Conservation (phyloP, 2,113 vertebrate genomes). For the Ailurus styani region DNA sequence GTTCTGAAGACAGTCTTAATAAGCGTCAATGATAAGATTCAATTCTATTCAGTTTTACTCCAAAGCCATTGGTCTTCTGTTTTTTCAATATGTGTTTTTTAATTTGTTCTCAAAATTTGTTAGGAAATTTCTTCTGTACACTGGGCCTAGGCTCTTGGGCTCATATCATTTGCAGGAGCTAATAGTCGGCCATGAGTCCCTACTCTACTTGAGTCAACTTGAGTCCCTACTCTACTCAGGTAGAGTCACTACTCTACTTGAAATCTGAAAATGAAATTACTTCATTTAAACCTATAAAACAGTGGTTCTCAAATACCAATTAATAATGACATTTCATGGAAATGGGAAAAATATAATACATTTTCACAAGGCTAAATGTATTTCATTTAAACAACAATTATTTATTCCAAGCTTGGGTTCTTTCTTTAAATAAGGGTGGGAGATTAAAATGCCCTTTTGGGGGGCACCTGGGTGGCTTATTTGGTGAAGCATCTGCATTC, state of each 20-base stretch:
- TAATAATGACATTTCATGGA: not conserved
- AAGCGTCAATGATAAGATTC: not conserved
- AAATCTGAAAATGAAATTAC: not conserved
- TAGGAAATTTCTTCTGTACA: not conserved
- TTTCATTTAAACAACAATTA: not conserved
- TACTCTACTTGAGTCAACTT: not conserved
- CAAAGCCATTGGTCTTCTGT: not conserved
- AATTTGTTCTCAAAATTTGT: not conserved
- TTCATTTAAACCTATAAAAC: not conserved
- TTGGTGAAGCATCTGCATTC: no score
- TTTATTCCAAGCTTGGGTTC: not conserved
- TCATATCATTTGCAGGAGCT: not conserved
- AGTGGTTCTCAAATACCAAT: not conserved
- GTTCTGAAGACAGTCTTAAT: not conserved
- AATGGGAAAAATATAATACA: not conserved
- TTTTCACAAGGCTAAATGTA: not conserved
- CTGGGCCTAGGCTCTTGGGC: not conserved
- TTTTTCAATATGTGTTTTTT: not conserved
- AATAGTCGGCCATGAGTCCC: not conserved
- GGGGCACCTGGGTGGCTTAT: no score
- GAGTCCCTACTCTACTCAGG: not conserved
- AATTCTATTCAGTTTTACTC: not conserved
- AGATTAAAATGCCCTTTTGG: not conserved
- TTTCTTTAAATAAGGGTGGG: not conserved
- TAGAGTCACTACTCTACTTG: not conserved